phyloP scores from a whole-genome alignment of 2,888 invertebrate genomes.

The Epinotia nisella region DNA sequence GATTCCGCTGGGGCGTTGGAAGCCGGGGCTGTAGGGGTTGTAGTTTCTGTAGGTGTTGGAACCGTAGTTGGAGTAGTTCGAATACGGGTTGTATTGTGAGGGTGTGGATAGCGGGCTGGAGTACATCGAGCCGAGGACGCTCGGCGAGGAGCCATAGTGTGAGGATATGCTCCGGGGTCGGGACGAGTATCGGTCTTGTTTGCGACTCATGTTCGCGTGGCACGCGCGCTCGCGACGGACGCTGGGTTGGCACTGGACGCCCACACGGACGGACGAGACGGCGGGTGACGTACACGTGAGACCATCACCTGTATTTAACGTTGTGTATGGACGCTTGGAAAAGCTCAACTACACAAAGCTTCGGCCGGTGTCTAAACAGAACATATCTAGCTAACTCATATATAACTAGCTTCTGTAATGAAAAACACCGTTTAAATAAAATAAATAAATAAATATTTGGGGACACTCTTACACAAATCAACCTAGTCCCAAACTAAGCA shows the following conservation, averaged over 20 bases:
- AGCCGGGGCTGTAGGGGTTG: constrained; percentile 76
- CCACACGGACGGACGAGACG: constrained; percentile 54
- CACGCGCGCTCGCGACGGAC: constrained; percentile 65
- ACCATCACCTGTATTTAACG: constrained; percentile 74
- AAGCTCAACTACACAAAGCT: background rate
- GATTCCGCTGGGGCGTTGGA: constrained; percentile 77
- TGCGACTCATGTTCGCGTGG: constrained; percentile 78
- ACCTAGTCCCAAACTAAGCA: no score
- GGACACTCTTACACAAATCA: no score
- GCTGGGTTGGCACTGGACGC: constrained; percentile 76
- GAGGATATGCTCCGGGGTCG: constrained; percentile 75
- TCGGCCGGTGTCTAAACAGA: background rate
- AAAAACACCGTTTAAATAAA: no score
- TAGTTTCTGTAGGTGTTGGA: constrained; percentile 75
- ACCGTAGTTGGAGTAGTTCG: constrained; percentile 70
- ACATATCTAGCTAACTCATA: no score
- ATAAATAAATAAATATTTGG: no score
- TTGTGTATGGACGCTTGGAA: constrained; percentile 31
- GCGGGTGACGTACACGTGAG: constrained; percentile 57
- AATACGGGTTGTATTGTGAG: constrained; percentile 70
- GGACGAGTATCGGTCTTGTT: constrained; percentile 74
- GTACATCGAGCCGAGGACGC: constrained; percentile 74
- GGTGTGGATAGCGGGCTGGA: constrained; percentile 51
- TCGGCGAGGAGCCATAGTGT: constrained; percentile 78
- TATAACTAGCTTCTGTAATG: no score